A percentile compares a stretch with the other conserved stretches of the same genome.
These are phyloP conservation scores for Drosophila antonietae DNA, from an alignment of 2,888 invertebrate genomes.

Conservation along the genomic window DNA sequence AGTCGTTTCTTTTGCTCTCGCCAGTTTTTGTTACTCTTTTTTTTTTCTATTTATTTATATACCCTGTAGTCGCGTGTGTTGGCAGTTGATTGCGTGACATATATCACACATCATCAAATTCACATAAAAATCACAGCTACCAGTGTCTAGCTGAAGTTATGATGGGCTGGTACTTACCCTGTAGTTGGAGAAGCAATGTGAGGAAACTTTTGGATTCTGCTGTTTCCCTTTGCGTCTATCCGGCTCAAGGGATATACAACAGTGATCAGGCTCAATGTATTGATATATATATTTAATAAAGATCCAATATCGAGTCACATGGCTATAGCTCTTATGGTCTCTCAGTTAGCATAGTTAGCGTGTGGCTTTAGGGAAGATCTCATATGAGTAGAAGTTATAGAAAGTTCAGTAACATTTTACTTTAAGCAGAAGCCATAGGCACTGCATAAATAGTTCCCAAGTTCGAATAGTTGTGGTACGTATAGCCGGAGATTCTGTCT, in stretches of 20 bases:
- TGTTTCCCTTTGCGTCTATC: too few species aligned
- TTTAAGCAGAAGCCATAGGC: too few species aligned
- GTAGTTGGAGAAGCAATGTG: not conserved
- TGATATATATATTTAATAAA: not conserved
- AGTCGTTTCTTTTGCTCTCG: conserved; percentile 29
- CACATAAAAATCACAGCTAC: conserved; percentile 48
- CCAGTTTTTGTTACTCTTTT: conserved; percentile 1
- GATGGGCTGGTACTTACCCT: not conserved
- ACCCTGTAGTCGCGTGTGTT: conserved; percentile 19
- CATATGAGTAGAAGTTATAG: too few species aligned
- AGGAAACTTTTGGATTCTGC: too few species aligned
- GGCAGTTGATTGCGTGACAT: conserved; percentile 67
- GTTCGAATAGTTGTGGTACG: too few species aligned
- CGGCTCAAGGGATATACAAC: too few species aligned
- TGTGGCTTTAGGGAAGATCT: not conserved
- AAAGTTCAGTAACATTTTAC: too few species aligned
- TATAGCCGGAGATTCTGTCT: too few species aligned
- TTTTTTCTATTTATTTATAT: not conserved
- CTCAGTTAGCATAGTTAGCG: not conserved
- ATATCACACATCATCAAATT: conserved; percentile 74
- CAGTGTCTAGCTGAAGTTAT: not conserved
- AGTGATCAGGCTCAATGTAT: too few species aligned
- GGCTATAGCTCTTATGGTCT: not conserved
- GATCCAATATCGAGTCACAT: not conserved
- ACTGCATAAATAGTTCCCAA: too few species aligned